Conservation (phyloP, 2,113 vertebrate genomes). For the Notiomystis cincta region DNA sequence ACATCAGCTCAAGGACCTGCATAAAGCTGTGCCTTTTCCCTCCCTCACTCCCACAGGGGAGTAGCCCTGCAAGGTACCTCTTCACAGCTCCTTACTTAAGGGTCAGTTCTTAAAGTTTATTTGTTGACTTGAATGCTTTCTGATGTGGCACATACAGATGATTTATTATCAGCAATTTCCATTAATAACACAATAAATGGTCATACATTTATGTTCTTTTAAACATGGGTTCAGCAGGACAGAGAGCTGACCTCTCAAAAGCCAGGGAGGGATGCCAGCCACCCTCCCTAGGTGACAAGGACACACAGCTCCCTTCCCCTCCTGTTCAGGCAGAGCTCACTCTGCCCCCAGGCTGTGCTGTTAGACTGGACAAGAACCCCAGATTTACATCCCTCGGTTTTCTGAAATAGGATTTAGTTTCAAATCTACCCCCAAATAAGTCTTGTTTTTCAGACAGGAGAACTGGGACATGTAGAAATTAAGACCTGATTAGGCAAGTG, state of each 20-base stretch:
- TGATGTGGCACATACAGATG: not conserved
- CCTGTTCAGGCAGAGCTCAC: not conserved
- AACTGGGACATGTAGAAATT: not conserved
- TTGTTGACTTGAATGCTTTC: not conserved
- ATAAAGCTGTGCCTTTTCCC: not conserved
- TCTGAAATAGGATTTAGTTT: not conserved
- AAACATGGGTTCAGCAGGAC: fast-evolving
- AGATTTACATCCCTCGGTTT: not conserved
- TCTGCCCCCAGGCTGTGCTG: not conserved
- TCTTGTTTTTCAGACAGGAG: not conserved
- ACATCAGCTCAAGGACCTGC: not conserved
- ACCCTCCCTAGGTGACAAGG: not conserved
- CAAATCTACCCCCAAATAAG: not conserved
- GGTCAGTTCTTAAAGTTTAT: not conserved
- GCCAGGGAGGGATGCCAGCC: not conserved
- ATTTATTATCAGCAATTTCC: not conserved
- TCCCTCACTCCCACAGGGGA: not conserved
- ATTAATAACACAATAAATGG: not conserved
- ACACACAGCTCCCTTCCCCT: not conserved
- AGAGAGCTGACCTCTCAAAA: not conserved
- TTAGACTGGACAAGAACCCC: not conserved
- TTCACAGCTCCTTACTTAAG: not conserved
- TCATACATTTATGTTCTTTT: not conserved
- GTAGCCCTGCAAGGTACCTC: not conserved
- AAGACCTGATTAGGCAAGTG: not conserved